These are phyloP conservation scores for Drosophila algonquin DNA, from an alignment of 2,888 invertebrate genomes.

Conservation along the genomic window DNA sequence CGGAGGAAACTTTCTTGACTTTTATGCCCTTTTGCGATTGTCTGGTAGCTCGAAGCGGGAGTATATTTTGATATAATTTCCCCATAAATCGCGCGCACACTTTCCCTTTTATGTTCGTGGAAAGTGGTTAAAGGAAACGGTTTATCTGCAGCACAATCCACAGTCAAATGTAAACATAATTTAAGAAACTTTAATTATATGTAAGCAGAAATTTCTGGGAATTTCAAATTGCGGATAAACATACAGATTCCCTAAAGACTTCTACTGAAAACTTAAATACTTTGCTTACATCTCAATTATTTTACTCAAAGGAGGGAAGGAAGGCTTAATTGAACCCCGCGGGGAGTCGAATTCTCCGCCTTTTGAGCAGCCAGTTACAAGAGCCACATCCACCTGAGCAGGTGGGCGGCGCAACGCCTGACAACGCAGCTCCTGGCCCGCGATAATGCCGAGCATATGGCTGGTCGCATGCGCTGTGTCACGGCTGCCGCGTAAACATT, in stretches of 20 bases:
- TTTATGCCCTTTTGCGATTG: slow-evolving; percentile 21
- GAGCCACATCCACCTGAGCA: slow-evolving; percentile 24
- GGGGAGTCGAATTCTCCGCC: not conserved
- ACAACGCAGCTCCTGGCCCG: not conserved
- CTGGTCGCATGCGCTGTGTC: slow-evolving; percentile 43
- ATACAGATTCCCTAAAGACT: slow-evolving; percentile 4
- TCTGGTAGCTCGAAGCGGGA: slow-evolving; percentile 23
- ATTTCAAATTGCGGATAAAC: slow-evolving; percentile 14
- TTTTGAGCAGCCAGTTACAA: slow-evolving; percentile 23
- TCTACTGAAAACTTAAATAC: slow-evolving; percentile 19
- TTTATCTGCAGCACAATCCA: not conserved
- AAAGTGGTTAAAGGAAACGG: no score
- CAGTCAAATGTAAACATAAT: slow-evolving; percentile 1
- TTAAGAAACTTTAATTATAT: slow-evolving; percentile 5
- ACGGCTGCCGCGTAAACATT: slow-evolving; percentile 28
- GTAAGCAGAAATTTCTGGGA: not conserved
- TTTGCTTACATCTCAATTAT: slow-evolving; percentile 29
- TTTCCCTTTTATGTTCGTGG: not conserved
- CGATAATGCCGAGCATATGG: slow-evolving; percentile 55
- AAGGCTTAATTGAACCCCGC: slow-evolving; percentile 12
- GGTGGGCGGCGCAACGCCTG: slow-evolving; percentile 40
- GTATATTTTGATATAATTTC: slow-evolving; percentile 37
- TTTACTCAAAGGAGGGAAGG: slow-evolving; percentile 23
- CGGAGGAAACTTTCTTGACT: slow-evolving; percentile 21
- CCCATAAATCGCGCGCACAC: slow-evolving; percentile 23